phyloP scores from a whole-genome alignment of 2,888 invertebrate species.

The Seira sanloemensis region DNA sequence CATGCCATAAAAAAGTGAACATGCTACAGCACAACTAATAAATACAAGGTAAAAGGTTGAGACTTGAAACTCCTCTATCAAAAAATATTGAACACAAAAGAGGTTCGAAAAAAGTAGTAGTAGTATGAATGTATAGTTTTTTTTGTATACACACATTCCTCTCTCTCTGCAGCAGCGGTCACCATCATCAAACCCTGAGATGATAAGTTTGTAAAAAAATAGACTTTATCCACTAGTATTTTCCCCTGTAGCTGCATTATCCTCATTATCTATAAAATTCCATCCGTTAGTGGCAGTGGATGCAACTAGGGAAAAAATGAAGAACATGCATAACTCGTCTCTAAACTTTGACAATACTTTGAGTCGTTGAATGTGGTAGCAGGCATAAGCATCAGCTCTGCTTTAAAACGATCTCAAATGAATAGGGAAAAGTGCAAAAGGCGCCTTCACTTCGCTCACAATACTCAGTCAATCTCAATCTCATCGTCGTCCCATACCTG shows the following conservation, averaged over 20 bases:
- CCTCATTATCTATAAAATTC: not conserved
- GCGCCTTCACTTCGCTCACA: not conserved
- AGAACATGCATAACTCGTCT: too few relatives aligned
- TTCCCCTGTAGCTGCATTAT: not conserved
- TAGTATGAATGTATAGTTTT: not conserved
- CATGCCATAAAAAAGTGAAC: not conserved
- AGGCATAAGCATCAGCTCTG: not conserved
- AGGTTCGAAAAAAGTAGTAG: not conserved
- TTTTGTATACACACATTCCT: not conserved
- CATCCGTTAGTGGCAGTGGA: too few relatives aligned
- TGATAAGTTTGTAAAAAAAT: too few relatives aligned
- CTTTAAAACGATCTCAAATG: not conserved
- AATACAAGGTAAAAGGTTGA: not conserved
- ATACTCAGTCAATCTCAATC: not conserved
- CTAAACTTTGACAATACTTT: too few relatives aligned
- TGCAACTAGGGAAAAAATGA: too few relatives aligned
- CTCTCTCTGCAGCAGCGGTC: not conserved
- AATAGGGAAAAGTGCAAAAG: not conserved
- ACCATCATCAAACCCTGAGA: not conserved
- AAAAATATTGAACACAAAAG: not conserved
- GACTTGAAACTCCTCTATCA: not conserved
- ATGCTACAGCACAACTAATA: not conserved
- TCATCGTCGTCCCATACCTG: too few relatives aligned
- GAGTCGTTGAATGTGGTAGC: too few relatives aligned
- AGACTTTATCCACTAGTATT: too few relatives aligned